Conservation (phyloP, 2,797 vertebrate species). For the Fringilla coelebs region DNA sequence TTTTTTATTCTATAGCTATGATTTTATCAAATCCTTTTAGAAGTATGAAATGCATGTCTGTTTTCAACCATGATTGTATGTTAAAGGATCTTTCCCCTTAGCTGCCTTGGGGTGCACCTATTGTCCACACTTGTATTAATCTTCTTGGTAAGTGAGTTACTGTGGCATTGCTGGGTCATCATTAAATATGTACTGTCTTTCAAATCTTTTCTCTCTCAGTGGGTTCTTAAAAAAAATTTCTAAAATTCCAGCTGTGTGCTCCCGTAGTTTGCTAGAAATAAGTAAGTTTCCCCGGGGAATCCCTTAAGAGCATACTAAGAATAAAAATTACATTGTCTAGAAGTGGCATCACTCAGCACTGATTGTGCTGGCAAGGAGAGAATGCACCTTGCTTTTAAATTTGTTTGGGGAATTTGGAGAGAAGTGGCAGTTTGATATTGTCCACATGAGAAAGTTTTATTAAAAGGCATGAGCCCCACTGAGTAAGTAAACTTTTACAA, state of each 20-base stretch:
- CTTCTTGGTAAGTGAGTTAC: neutral
- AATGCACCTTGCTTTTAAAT: neutral
- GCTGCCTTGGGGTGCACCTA: neutral
- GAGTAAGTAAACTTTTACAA: constrained; percentile 5
- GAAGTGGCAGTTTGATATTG: neutral
- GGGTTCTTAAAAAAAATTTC: neutral
- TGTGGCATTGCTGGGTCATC: neutral
- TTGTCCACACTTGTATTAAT: neutral
- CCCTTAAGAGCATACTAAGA: neutral
- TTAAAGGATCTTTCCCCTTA: neutral
- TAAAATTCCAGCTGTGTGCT: neutral
- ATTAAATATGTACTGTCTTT: neutral
- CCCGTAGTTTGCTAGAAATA: neutral
- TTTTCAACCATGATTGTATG: neutral
- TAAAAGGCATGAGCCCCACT: neutral
- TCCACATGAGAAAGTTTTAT: constrained; percentile 15
- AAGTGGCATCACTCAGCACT: neutral
- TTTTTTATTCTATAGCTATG: neutral
- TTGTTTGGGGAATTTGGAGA: neutral
- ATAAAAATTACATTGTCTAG: neutral
- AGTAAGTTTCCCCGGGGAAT: neutral
- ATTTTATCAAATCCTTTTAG: neutral
- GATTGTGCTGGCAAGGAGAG: neutral
- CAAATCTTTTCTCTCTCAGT: neutral
- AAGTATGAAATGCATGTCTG: neutral